Percentiles rank a stretch among this genome's conserved stretches.
phyloP scores from a whole-genome alignment of 2,888 invertebrate species.

The Sabatieria punctata region DNA sequence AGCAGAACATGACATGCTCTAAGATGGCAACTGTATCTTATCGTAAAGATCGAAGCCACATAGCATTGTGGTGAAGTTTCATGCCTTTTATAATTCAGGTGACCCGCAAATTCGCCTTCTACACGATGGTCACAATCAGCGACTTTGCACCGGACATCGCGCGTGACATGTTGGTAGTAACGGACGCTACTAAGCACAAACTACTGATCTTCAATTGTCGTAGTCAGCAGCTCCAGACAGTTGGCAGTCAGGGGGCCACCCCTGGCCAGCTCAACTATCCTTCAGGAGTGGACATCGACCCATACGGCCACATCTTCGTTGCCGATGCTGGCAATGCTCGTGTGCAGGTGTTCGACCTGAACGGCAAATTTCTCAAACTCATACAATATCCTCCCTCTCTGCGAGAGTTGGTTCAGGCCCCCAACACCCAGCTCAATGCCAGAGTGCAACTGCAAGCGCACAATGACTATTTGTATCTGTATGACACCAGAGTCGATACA shows the following conservation, averaged over 20 bases:
- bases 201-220: conserved; percentile 3
- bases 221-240: not conserved
- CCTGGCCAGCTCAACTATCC: conserved; percentile 6
- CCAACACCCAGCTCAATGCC: not conserved
- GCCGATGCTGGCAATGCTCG: conserved; percentile 8
- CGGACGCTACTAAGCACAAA: conserved; percentile 1
- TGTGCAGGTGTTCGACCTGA: conserved; percentile 5
- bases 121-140: conserved; percentile 2
- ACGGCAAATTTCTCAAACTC: conserved; percentile 6
- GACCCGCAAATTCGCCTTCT: conserved; percentile 5
- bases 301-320: conserved; percentile 6
- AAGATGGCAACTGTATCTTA: no score
- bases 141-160: conserved; percentile 3
- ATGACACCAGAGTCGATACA: not conserved
- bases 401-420: not conserved
- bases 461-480: conserved; percentile 4
- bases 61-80: no score
- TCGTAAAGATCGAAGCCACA: no score
- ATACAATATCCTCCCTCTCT: conserved; percentile 2
- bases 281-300: conserved; percentile 1
- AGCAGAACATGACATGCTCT: no score
- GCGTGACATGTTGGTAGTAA: not conserved
- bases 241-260: conserved; percentile 7
- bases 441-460: not conserved
- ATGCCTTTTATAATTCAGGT: no score